Evolutionary conservation across 2,113 vertebrate species (phyloP).

Genomic region (Mobula birostris): DNA sequence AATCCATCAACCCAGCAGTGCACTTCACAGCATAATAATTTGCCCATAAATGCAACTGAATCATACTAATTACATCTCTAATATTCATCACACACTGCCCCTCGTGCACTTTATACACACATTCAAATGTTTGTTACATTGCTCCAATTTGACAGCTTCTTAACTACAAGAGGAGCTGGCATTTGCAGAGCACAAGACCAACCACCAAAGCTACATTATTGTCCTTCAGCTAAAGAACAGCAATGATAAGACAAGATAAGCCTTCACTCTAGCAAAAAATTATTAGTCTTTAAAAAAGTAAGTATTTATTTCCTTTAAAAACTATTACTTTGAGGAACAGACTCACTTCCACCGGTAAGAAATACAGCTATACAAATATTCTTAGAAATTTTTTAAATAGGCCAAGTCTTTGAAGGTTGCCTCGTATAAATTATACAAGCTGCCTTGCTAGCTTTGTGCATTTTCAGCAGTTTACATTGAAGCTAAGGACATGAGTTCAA

Average conservation of each 20-base stretch:
- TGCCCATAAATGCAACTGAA: background rate
- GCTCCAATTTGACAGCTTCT: background rate
- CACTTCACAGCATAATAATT: background rate
- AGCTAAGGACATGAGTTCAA: background rate
- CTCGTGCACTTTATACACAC: background rate
- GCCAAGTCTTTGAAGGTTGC: background rate
- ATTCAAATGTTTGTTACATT: background rate
- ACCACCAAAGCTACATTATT: background rate
- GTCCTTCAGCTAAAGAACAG: background rate
- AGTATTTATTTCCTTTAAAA: background rate
- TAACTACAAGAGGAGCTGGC: background rate
- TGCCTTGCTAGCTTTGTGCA: background rate
- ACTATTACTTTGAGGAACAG: background rate
- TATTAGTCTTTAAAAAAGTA: background rate
- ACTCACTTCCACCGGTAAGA: background rate
- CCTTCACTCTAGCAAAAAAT: background rate
- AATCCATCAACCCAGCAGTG: background rate
- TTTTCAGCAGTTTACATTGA: background rate
- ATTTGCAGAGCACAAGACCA: background rate
- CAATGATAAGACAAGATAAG: background rate
- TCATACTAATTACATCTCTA: background rate
- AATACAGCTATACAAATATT: background rate
- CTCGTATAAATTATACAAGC: background rate
- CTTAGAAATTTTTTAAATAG: background rate
- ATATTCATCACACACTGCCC: background rate